A percentile compares a stretch with the other conserved stretches of the same genome.
Evolutionary conservation across 2,113 vertebrate genomes (phyloP).

Genomic region (Lampris incognitus): DNA sequence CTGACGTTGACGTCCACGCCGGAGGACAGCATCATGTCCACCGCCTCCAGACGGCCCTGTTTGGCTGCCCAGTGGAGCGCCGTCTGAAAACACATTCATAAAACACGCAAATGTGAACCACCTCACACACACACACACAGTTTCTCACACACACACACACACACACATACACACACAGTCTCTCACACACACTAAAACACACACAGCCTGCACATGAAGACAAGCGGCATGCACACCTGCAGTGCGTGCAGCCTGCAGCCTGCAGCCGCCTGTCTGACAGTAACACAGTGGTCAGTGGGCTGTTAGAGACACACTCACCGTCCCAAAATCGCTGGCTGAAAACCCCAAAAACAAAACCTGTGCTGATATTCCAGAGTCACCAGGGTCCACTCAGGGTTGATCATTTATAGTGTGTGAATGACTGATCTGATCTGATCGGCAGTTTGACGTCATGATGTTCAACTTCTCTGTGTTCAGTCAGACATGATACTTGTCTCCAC

Average conservation of each 20-base stretch:
- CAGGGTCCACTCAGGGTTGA: too few species aligned
- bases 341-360: not conserved
- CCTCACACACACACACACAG: constrained; percentile 13
- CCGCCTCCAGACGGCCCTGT: constrained; percentile 71
- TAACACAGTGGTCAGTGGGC: too few species aligned
- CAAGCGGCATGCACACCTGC: not conserved
- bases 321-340: not conserved
- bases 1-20: constrained; percentile 84
- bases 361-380: too few species aligned
- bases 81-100: constrained; percentile 69
- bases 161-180: constrained; percentile 28
- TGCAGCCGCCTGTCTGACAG: too few species aligned
- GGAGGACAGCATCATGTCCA: constrained; percentile 80
- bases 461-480: not conserved
- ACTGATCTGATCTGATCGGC: too few species aligned
- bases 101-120: too few species aligned
- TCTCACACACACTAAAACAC: constrained; percentile 14
- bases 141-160: constrained; percentile 26
- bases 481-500: too few species aligned
- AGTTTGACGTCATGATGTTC: too few species aligned
- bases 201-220: too few species aligned
- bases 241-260: not conserved
- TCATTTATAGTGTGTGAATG: too few species aligned
- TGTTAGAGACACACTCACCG: too few species aligned
- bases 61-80: constrained; percentile 83